These are phyloP conservation scores for Anorthoa munda DNA, from an alignment of 2,888 invertebrate species.

Conservation along the genomic window DNA sequence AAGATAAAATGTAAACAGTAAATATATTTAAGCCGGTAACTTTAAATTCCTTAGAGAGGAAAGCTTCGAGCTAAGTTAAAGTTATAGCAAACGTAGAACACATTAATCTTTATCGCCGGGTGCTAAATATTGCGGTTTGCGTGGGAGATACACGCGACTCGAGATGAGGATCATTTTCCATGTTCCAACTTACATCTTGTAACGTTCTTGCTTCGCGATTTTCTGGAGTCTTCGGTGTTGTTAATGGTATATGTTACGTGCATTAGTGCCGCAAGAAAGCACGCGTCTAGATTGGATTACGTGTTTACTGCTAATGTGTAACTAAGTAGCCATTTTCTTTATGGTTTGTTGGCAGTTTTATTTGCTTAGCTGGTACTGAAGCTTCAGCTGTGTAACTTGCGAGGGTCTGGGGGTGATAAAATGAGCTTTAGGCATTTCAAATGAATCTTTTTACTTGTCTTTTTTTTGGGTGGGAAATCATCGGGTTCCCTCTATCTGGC, in stretches of 20 bases:
- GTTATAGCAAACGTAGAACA: conserved; percentile 29
- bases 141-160: conserved; percentile 9
- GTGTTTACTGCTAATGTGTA: conserved; percentile 14
- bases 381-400: not conserved
- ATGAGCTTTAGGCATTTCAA: not conserved
- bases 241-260: conserved; percentile 3
- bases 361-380: not conserved
- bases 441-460: not conserved
- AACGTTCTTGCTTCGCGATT: conserved; percentile 7
- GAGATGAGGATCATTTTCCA: conserved; percentile 30
- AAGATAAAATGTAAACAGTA: not conserved
- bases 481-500: too few species aligned
- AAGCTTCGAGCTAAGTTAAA: conserved; percentile 17
- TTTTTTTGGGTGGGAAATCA: too few species aligned
- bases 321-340: conserved; percentile 14
- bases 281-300: conserved; percentile 15
- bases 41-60: conserved; percentile 3
- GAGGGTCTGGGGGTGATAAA: not conserved
- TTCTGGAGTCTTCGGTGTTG: conserved; percentile 12
- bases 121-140: conserved; percentile 33
- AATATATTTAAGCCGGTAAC: conserved; percentile 12
- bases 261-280: conserved; percentile 32
- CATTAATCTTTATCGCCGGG: conserved; percentile 46
- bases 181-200: conserved; percentile 30
- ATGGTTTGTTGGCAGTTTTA: not conserved